Conservation (phyloP, 2,888 invertebrate genomes). For the Napeogenes inachia region DNA sequence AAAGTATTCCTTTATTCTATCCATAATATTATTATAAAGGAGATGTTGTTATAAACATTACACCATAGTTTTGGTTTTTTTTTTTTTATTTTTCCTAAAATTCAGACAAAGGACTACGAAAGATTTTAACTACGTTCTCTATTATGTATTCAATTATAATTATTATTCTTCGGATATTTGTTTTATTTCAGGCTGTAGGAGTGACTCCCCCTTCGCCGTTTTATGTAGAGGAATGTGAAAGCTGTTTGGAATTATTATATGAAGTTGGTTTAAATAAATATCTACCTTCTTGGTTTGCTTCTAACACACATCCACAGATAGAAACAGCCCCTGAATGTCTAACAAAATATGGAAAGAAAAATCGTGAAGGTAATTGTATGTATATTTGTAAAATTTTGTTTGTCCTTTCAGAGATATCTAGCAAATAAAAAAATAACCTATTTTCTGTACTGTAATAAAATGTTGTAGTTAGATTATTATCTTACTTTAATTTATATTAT, state of each 20-base stretch:
- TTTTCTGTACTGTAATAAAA: too few relatives aligned
- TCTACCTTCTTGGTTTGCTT: conserved; percentile 81
- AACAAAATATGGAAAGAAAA: conserved; percentile 58
- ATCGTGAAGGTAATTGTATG: conserved; percentile 62
- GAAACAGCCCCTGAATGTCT: conserved; percentile 59
- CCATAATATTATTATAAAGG: too few relatives aligned
- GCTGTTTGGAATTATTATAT: conserved; percentile 86
- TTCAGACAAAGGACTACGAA: too few relatives aligned
- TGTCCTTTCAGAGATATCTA: not conserved
- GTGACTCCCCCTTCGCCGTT: conserved; percentile 85
- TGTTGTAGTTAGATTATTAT: not conserved
- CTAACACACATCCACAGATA: conserved; percentile 81
- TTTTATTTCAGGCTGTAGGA: conserved; percentile 70
- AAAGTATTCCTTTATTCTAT: too few relatives aligned
- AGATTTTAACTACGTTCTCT: too few relatives aligned
- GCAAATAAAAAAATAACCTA: too few relatives aligned
- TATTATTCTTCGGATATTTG: not conserved
- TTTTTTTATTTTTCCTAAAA: too few relatives aligned
- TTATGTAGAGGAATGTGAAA: conserved; percentile 93
- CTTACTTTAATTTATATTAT: too few relatives aligned
- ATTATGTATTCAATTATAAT: too few relatives aligned
- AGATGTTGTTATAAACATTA: too few relatives aligned
- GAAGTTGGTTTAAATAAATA: conserved; percentile 86
- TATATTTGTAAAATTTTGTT: conserved; percentile 35
- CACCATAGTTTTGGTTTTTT: too few relatives aligned